Evolutionary conservation across 2,113 vertebrate species (phyloP).

Genomic region (Cynocephalus volans): DNA sequence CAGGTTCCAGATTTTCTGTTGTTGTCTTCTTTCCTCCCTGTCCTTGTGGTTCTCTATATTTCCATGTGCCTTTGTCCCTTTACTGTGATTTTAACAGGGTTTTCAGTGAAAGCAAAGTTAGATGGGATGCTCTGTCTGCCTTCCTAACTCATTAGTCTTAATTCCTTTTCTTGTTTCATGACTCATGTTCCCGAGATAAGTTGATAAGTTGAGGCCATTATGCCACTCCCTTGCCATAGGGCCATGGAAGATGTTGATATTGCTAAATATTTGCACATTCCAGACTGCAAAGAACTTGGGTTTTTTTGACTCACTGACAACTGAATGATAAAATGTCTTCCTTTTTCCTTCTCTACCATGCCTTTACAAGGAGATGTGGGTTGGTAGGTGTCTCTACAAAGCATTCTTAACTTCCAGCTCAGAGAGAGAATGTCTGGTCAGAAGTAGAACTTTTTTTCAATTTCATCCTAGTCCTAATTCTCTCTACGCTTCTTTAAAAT

Average conservation of each 20-base stretch:
- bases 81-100: not conserved
- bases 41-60: not conserved
- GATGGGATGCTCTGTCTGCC: not conserved
- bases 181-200: not conserved
- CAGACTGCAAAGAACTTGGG: conserved; percentile 1
- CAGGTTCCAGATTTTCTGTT: not conserved
- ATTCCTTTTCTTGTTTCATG: not conserved
- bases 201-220: not conserved
- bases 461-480: not conserved
- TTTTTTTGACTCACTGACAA: conserved; percentile 1
- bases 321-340: conserved; percentile 17
- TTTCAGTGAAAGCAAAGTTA: not conserved
- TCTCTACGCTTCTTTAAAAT: conserved; percentile 24
- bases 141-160: not conserved
- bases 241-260: not conserved
- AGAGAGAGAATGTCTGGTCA: conserved; percentile 35
- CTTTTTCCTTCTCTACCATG: conserved; percentile 3
- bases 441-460: not conserved
- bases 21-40: not conserved
- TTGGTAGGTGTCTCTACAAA: conserved; percentile 45
- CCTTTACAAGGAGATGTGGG: conserved; percentile 25
- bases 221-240: not conserved
- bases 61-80: not conserved
- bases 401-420: conserved; percentile 25
- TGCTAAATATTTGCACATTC: conserved; percentile 35